Conservation (phyloP, 2,888 invertebrate genomes). For the Conomelus anceps region DNA sequence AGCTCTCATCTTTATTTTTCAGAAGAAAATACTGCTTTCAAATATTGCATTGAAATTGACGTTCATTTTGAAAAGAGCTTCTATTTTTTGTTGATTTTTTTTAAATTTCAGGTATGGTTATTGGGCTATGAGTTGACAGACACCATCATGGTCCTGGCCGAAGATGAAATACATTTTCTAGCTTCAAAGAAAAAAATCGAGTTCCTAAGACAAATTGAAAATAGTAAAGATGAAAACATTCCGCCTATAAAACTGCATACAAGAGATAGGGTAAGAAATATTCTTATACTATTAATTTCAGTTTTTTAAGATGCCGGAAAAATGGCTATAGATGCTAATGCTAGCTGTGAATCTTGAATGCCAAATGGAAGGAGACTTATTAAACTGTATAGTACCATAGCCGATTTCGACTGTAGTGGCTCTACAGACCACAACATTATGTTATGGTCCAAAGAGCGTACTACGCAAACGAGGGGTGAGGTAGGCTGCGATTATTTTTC, state of each 20-base stretch:
- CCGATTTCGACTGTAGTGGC: too few relatives aligned
- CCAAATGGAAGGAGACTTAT: too few relatives aligned
- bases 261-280: conserved; percentile 73
- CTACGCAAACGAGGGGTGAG: too few relatives aligned
- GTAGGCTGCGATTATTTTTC: too few relatives aligned
- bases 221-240: conserved; percentile 73
- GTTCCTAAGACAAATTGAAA: conserved; percentile 84
- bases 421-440: too few relatives aligned
- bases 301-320: background rate
- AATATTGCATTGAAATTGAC: background rate
- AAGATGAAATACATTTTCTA: conserved; percentile 78
- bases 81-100: background rate
- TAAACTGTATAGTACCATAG: too few relatives aligned
- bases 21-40: background rate
- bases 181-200: conserved; percentile 98
- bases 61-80: conserved; percentile 3
- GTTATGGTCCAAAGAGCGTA: too few relatives aligned
- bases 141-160: conserved; percentile 85
- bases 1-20: too few relatives aligned
- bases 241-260: conserved; percentile 79
- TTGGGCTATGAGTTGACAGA: conserved; percentile 95
- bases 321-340: too few relatives aligned
- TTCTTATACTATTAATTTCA: background rate
- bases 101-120: conserved; percentile 75
- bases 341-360: too few relatives aligned